phyloP scores from a whole-genome alignment of 2,797 vertebrate species.

The Syndactyla subalaris region DNA sequence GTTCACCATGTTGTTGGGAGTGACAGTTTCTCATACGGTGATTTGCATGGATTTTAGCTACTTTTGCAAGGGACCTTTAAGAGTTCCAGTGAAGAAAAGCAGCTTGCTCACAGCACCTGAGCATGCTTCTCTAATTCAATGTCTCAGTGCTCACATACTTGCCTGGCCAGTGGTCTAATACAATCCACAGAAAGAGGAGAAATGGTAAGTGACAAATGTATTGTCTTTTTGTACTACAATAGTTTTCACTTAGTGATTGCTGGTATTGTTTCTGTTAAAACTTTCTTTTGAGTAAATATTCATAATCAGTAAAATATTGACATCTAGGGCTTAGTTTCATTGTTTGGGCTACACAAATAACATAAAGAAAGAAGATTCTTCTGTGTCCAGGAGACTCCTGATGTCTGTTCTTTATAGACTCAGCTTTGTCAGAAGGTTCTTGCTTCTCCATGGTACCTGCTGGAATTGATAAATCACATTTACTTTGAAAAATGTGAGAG shows the following conservation, averaged over 20 bases:
- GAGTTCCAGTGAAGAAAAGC: not conserved
- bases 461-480: not conserved
- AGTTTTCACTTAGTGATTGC: not conserved
- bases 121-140: not conserved
- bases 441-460: not conserved
- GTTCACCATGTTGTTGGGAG: not conserved
- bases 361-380: not conserved
- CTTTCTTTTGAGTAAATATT: not conserved
- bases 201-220: not conserved
- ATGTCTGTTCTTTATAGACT: not conserved
- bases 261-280: not conserved
- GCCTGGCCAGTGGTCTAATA: not conserved
- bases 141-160: not conserved
- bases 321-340: not conserved
- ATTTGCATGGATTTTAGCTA: not conserved
- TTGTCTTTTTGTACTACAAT: not conserved
- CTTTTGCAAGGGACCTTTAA: not conserved
- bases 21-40: not conserved
- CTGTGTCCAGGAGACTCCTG: not conserved
- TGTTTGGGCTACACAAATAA: not conserved
- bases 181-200: not conserved
- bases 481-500: not conserved
- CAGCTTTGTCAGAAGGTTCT: not conserved
- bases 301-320: not conserved
- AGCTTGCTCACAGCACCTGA: not conserved